Evolutionary conservation across 2,113 vertebrate species (phyloP), one percentile per base, ranked within the genome.

Genomic region (Herpetotheres cachinnans): DNA sequence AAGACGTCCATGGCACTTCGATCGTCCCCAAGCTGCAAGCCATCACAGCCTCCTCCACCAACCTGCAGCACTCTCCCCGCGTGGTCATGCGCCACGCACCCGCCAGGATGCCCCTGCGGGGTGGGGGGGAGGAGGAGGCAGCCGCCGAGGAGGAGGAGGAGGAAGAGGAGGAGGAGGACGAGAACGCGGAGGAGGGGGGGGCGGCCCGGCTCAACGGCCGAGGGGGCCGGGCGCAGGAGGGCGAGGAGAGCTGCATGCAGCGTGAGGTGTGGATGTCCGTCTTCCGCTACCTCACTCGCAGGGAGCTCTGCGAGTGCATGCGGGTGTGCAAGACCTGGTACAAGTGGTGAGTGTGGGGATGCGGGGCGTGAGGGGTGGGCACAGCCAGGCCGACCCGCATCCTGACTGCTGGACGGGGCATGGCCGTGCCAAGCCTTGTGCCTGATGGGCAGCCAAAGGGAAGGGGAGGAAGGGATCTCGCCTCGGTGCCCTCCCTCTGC

Each of bases 311-410:
- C 93, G 98, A 99, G 95, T 99, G 99, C 98, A 99, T 99, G 99
- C 99, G 99, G 49, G 99, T 99, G 97, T 99, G 99, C 99, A 99
- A 99, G 98, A 99, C 99, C 96, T 99, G 99, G 99, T 99, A 99
- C 98, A 99, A 99, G 98, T 99, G 99, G 99, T 99, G 98, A 99
- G 99, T 98, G 85, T 13, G 89, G 96, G 46, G 8, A 18, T 8
- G 0, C 0, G 30, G 1, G 22, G 82, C 7, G 16, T 19, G 4
- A 36, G 49, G 21, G 17, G 22, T 13, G 52, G 13, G 1, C 32
- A 1, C 6, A 0, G 59, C 30, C 81, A 13, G 47, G 15, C 13
- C 58, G 40, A 15, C 14, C 42, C 32, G 0, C 3, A 0, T 58
- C 26, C 59, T 44, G 13, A 11, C 12, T 16, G 13, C 19, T 4